Base-by-base conservation (phyloP, 2,888 invertebrate genomes). In the Drosophila lutescens region DNA sequence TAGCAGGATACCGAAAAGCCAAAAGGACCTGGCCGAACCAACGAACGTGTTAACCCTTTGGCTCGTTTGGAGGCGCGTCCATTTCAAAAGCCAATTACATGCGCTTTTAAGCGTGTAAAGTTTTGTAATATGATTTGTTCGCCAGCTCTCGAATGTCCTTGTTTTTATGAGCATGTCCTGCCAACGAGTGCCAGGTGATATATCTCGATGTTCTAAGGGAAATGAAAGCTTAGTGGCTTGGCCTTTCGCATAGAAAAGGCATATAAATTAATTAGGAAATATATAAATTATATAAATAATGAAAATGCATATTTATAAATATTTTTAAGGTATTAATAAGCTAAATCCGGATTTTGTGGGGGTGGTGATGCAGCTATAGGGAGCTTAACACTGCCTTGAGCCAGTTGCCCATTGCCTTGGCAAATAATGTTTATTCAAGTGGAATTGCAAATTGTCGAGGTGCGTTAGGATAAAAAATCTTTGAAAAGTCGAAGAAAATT, bases 11-110 rank as follows among this genome's bases (percentile, higher is more conserved):
- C 58, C 61, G 38, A 51, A 41, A 23, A 15, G 23, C 30, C 41
- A 17, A 23, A 26, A 34, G 40, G 71, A 55, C 23, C 68, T 51
- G 68, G 26, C 68, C 50, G 23, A 59, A 79, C n/a, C n/a, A n/a
- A 79, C 77, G 88, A 79, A 82, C 77, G 88, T 88, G 84, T 84
- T 86, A 88, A 86, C 84, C 88, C 83, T 78, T 87, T 87, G 76
- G 79, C 23, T 26, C 26, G 26, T 26, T 44, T 30, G 43, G 34
- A 46, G n/a, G 70, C 74, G 80, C 72, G 74, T 49, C 77, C 86
- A 86, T 84, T 88, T 86, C 80, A 89, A 91, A 90, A 90, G 91
- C 91, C 91, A 90, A 90, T 91, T 90, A 90, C 90, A 90, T 90
- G 89, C 89, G 86, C 90, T 91, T 85, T 90, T 88, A 80, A 90